Base-by-base conservation (phyloP, 2,113 vertebrate species). In the Willisornis vidua region DNA sequence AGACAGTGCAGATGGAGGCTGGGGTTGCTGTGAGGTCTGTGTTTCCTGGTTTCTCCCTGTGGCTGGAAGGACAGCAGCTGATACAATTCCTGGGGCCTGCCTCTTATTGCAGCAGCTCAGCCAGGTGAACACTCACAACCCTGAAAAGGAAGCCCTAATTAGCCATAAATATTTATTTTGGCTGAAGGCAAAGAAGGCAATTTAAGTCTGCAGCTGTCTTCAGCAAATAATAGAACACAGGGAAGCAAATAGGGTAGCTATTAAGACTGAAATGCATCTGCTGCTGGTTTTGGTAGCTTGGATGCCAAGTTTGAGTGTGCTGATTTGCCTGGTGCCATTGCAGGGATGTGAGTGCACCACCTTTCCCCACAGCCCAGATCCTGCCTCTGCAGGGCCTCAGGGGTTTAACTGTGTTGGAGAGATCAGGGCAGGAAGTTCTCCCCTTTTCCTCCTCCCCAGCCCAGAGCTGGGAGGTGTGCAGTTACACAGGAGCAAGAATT, bases 161-260 rank as follows among this genome's bases (percentile, higher is more conserved):
- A 95, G 49, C 55, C n/a, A 37, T 70, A 25, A 88, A 65, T 76
- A 85, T n/a, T 71, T 72, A 17, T 66, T 90, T 86, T 91, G 73
- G 84, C 73, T 84, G 43, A 77, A 91, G 37, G 58, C 31, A 41
- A 31, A 54, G 29, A 39, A 62, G 35, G n/a, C 37, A 68, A 61
- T 85, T 91, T 52, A 37, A 61, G 33, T 65, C 35, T 13, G 4
- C 75, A 89, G 41, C 68, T 73, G 59, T 45, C 41, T 90, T 80
- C 14, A 48, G 43, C 65, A 70, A 94, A 62, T 67, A 88, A 24
- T 29, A 13, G 39, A 48, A 66, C 33, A 63, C 18, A 8, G 43
- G 41, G 63, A 72, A 90, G 48, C 39, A 90, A 84, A 26, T 41
- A 52, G 33, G 5, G 61, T 70, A 4, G 59, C 29, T 52, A 75